phyloP scores from a whole-genome alignment of 1,140 invertebrate species.

The Nymphalis io region DNA sequence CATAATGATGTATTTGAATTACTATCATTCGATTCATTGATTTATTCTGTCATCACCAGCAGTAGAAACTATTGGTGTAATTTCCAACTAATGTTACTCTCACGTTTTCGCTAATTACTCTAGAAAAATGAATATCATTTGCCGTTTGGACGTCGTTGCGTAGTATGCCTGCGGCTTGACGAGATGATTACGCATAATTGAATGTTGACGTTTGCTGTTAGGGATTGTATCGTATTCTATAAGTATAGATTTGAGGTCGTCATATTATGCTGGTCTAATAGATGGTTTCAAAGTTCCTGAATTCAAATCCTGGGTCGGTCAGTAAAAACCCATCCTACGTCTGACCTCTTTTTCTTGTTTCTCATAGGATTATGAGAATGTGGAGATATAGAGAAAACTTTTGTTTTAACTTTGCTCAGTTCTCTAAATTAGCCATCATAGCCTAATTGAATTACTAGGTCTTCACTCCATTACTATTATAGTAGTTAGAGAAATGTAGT shows the following conservation, averaged over 20 bases:
- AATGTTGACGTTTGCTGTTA: conserved; percentile 48
- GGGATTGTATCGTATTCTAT: conserved; percentile 3
- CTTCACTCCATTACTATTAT: no score
- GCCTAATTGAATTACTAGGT: no score
- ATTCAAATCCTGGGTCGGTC: no score
- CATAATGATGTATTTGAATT: conserved; percentile 7
- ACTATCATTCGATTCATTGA: conserved; percentile 21
- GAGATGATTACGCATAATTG: conserved; percentile 63
- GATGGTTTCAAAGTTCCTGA: no score
- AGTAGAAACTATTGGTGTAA: conserved; percentile 43
- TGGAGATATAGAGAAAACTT: no score
- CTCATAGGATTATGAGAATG: no score
- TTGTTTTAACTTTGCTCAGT: no score
- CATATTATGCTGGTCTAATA: no score
- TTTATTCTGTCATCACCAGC: conserved; percentile 44
- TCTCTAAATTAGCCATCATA: no score
- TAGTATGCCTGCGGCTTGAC: conserved; percentile 49
- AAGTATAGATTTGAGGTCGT: not conserved
- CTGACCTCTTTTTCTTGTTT: no score
- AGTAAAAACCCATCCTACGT: no score
- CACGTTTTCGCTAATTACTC: conserved; percentile 45
- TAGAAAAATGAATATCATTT: conserved; percentile 51
- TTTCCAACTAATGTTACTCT: conserved; percentile 34
- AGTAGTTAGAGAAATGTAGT: no score
- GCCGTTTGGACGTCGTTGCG: conserved; percentile 40